These are phyloP conservation scores for Deilephila elpenor DNA, from an alignment of 2,888 invertebrate species.

Conservation along the genomic window DNA sequence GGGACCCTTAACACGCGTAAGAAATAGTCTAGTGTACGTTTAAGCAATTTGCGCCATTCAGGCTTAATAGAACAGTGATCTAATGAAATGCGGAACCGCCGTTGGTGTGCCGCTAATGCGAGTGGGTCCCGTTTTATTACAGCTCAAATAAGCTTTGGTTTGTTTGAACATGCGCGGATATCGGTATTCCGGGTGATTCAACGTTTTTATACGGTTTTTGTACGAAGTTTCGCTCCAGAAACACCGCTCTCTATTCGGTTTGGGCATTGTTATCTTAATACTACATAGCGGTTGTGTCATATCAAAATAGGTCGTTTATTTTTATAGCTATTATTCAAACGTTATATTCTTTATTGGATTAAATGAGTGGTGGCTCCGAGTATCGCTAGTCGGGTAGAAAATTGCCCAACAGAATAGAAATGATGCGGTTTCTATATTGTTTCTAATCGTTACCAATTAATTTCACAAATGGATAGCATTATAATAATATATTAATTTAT, in stretches of 20 bases:
- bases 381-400: background rate
- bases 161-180: constrained; percentile 14
- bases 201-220: background rate
- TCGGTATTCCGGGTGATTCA: background rate
- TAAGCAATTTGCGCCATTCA: constrained; percentile 48
- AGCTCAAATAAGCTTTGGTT: background rate
- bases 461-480: too few species aligned
- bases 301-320: constrained; percentile 2
- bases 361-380: background rate
- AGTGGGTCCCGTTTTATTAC: constrained; percentile 34
- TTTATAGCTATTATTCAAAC: background rate
- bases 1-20: background rate
- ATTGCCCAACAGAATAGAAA: background rate
- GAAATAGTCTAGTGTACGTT: background rate
- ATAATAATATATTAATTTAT: too few species aligned
- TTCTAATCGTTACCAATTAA: background rate
- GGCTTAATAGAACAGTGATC: constrained; percentile 54
- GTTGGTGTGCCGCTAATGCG: constrained; percentile 40
- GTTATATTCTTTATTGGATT: background rate
- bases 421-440: background rate
- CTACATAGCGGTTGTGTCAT: background rate
- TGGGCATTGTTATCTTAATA: background rate
- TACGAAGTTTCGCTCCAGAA: background rate
- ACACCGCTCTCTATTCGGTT: background rate
- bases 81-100: constrained; percentile 55